Percentiles rank a stretch among this genome's conserved stretches.
Conservation (phyloP, 2,113 vertebrate species). For the Thunnus maccoyii region DNA sequence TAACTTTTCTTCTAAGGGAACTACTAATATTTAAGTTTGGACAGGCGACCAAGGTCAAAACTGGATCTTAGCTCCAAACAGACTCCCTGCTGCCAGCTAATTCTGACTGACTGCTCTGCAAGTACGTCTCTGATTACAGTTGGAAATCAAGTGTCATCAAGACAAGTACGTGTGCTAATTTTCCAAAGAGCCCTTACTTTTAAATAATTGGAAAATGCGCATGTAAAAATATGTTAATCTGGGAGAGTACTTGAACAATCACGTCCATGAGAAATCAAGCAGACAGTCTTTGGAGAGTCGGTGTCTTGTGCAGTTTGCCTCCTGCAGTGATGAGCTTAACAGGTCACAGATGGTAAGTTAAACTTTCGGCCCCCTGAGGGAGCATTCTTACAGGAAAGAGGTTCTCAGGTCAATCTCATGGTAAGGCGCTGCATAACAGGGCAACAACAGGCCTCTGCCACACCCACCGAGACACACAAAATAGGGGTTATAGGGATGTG, state of each 20-base stretch:
- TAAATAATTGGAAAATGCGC: not conserved
- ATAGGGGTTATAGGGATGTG: conserved; percentile 19
- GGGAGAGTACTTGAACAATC: not conserved
- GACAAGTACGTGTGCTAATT: not conserved
- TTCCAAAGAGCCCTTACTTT: not conserved
- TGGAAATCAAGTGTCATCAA: conserved; percentile 21
- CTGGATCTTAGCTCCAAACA: not conserved
- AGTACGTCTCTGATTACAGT: conserved; percentile 11
- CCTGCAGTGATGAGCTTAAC: conserved; percentile 77
- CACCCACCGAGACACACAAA: conserved; percentile 41
- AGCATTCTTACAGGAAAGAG: conserved; percentile 65
- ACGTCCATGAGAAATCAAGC: conserved; percentile 27
- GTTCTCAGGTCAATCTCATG: conserved; percentile 63
- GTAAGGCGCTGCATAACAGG: conserved; percentile 50
- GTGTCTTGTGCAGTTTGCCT: conserved; percentile 45
- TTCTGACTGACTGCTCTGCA: conserved; percentile 12
- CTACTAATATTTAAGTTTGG: not conserved
- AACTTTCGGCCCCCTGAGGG: conserved; percentile 62
- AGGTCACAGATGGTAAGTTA: conserved; percentile 77
- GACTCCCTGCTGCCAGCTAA: not conserved
- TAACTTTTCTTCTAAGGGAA: not conserved
- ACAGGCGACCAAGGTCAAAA: not conserved
- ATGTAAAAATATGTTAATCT: conserved; percentile 6
- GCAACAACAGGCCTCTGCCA: conserved; percentile 44
- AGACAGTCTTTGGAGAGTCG: conserved; percentile 22